Evolutionary conservation across 2,797 vertebrate species (phyloP), one percentile per base, ranked within the genome.

Genomic region (Girardinus metallicus): DNA sequence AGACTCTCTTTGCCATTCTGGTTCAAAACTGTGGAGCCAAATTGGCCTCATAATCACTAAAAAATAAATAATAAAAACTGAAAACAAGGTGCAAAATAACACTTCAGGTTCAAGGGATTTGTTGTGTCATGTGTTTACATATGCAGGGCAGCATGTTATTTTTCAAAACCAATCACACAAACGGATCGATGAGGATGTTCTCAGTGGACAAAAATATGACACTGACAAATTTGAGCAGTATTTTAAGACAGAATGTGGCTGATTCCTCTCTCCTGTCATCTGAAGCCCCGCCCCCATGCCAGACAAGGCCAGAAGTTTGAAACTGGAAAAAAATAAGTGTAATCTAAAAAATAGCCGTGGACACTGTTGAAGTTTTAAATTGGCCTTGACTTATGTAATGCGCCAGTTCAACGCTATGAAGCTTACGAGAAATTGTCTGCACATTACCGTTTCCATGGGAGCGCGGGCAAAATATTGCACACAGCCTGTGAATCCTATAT

Each of bases 1-100:
- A 41, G n/a, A n/a, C n/a, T n/a, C n/a, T n/a, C n/a, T n/a, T 64
- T 62, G 60, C 60, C 15, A 60, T 60, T 60, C 51, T 55, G 51
- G 51, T n/a, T n/a, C 26, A 55, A 55, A 53, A 55, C 26, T 55
- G 4, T n/a, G 53, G 26, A 4, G 53, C 26, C 4, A n/a, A 4
- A 4, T 55, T 55, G 21, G 23, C 7, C 8, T 26, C 23, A 53
- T 26, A 53, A 53, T 26, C 11, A 3, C 26, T 1, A 10, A 55
- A 55, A 51, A 51, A 23, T 8, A 3, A 53, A 53, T n/a, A 53
- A 55, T 23, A 21, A n/a, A 55, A n/a, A 55, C 26, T 4, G 26
- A n/a, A n/a, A n/a, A 51, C 8, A n/a, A 55, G 11, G 26, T 55
- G 10, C 53, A 55, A 55, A 55, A n/a, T 51, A 23, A 23, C 49